Base-by-base conservation (phyloP, 92 coral and sea anemone species). In the Parazoanthus swiftii region DNA sequence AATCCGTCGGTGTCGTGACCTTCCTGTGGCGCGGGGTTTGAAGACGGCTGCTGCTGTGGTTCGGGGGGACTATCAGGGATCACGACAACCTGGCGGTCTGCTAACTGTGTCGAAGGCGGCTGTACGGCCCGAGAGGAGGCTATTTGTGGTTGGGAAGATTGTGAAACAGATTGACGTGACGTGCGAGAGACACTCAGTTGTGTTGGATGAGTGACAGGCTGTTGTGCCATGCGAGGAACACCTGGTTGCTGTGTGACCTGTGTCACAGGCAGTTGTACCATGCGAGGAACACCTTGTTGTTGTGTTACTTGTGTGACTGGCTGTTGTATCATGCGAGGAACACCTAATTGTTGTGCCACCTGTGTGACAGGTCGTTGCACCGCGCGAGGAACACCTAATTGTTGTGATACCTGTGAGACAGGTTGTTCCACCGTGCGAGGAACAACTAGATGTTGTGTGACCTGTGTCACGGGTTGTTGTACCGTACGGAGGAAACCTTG, bases 1-100 rank as follows among this genome's bases (percentile, higher is more conserved):
- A 84, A 33, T 14, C 87, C 87, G 21, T 84, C 79, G 54, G 4
- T 84, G 79, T 46, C 68, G 11, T 50, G 86, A 15, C 26, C 65
- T 44, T 72, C 86, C 23, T 29, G 72, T n/a, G 42, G 86, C 21
- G 76, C 29, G 2, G 86, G 54, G 37, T 43, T 44, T 33, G 76
- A 42, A 76, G 80, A 67, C 6, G 85, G 35, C 51, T 37, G 74
- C 16, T 36, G 72, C 0, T 63, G 85, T 20, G 25, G 33, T 10
- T 82, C 87, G 29, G 87, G 87, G 0, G 87, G 87, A 15, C 87
- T 84, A 21, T 84, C 87, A 0, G 87, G 87, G 25, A 84, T 71
- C 26, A 84, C 87, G 20, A 84, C 68, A 71, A 84, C 87, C 21
- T 84, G 87, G 39, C 13, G 68, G 26, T 71, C 48, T 54, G 39